Percentiles rank a stretch among this genome's conserved stretches.
Evolutionary conservation across 2,888 invertebrate species (phyloP).

Genomic region (Archips xylosteana): DNA sequence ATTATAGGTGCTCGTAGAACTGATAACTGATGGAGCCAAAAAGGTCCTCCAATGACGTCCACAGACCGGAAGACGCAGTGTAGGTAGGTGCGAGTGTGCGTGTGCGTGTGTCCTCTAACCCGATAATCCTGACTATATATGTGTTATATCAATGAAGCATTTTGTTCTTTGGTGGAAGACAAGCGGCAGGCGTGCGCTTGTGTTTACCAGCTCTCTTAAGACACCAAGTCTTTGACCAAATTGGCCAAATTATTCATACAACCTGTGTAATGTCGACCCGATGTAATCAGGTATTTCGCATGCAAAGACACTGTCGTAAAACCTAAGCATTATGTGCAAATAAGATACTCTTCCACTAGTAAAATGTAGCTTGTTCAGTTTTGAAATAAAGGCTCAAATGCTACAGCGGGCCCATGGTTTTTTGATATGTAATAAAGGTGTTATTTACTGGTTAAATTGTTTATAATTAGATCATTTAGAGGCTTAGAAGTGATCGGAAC

Average conservation of each 20-base stretch:
- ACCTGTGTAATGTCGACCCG: background rate
- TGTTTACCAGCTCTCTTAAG: background rate
- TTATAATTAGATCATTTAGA: constrained; percentile 66
- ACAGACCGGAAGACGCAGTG: too few species aligned
- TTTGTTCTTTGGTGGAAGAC: too few species aligned
- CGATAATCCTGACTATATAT: too few species aligned
- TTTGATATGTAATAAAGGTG: constrained; percentile 17
- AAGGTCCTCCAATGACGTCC: too few species aligned
- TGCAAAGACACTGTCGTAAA: constrained; percentile 11
- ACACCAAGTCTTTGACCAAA: background rate
- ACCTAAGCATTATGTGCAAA: constrained; percentile 33
- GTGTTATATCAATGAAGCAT: too few species aligned
- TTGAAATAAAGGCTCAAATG: background rate
- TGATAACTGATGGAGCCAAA: too few species aligned
- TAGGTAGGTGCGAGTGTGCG: too few species aligned
- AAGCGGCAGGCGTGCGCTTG: too few species aligned
- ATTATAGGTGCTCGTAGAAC: too few species aligned
- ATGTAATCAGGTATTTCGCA: constrained; percentile 26
- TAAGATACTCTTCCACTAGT: constrained; percentile 1
- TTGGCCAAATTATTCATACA: background rate
- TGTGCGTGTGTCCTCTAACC: too few species aligned
- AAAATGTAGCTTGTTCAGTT: background rate
- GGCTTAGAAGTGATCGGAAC: constrained; percentile 41
- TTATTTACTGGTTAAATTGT: constrained; percentile 31
- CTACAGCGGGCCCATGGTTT: background rate